Base-by-base conservation (phyloP, 2,888 invertebrate species). In the Epinotia bilunana region DNA sequence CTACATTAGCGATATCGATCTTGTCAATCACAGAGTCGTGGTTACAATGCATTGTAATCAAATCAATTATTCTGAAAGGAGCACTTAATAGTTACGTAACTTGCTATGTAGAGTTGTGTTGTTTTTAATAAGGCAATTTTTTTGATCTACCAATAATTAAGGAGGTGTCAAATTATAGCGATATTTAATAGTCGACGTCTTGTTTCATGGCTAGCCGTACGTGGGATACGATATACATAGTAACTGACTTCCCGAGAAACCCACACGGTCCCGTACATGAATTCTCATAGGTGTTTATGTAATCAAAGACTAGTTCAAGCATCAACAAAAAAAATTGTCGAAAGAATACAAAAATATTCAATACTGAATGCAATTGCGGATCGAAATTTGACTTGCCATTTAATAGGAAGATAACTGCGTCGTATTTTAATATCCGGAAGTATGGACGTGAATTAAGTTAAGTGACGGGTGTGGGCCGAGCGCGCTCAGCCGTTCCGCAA, bases 391-490 rank as follows among this genome's bases (percentile, higher is more conserved):
- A 58, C 20, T 71, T 33, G 55, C 39, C 57, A 65, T 61, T 61
- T 61, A 28, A 55, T 49, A 57, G 39, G 39, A 71, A 71, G 28
- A 60, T 64, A 71, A 63, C 20, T 63, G 18, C 20, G 55, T 74
- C 62, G 58, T 57, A 71, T 73, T 76, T 76, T 72, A 72, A 65
- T 74, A 84, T 86, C 85, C 88, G 87, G 89, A 89, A 88, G 87
- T 83, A 82, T 82, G 80, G 79, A 83, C 82, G 81, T 84, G 81
- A 88, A 89, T 90, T 86, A 85, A 86, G 83, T 81, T 79, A 82
- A 80, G 80, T 80, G 83, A 82, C 84, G 86, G 87, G 89, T 87
- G 90, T 90, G 87, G 90, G 89, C 79, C 79, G 83, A 80, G 72
- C 71, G 82, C 78, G 82, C 78, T 18, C 79, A 78, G 79, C 79